A percentile compares a stretch with the other conserved stretches of the same genome.
Conservation (phyloP, 2,113 vertebrate species). For the Callorhinus ursinus region DNA sequence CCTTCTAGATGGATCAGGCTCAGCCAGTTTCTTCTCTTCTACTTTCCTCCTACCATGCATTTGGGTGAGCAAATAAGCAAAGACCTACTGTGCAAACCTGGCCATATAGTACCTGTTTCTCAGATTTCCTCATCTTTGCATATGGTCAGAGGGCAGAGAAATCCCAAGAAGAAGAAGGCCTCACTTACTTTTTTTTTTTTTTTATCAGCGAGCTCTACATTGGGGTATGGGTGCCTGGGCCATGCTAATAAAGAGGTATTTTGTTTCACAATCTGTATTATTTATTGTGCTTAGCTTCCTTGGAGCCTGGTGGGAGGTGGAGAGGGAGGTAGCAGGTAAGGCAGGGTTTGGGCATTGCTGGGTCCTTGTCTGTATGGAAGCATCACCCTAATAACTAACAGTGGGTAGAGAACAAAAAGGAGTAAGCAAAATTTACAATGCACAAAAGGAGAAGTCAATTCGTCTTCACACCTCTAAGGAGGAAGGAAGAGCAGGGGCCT, state of each 20-base stretch:
- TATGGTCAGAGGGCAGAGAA: background rate
- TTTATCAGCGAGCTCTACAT: background rate
- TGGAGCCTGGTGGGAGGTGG: background rate
- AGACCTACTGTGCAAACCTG: background rate
- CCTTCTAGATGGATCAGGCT: background rate
- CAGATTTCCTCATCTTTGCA: background rate
- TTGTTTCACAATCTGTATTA: background rate
- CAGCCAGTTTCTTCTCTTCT: background rate
- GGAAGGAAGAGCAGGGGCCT: background rate
- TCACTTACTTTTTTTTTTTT: background rate
- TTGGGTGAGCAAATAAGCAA: background rate
- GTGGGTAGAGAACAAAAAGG: background rate
- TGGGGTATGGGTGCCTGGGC: background rate
- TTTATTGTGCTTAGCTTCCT: background rate
- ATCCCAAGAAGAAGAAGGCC: background rate
- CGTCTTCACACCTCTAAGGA: background rate
- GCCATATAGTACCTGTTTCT: background rate
- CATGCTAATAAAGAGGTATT: background rate
- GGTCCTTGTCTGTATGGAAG: background rate
- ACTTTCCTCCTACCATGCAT: background rate
- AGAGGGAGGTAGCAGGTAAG: background rate
- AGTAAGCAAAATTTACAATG: background rate
- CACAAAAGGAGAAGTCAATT: background rate
- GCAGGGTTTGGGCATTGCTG: background rate
- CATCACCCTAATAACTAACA: background rate